Percentiles rank a stretch among this genome's conserved stretches.
These are phyloP conservation scores for Saccostrea glomerata DNA, from an alignment of 1,140 invertebrate genomes.

Conservation along the genomic window DNA sequence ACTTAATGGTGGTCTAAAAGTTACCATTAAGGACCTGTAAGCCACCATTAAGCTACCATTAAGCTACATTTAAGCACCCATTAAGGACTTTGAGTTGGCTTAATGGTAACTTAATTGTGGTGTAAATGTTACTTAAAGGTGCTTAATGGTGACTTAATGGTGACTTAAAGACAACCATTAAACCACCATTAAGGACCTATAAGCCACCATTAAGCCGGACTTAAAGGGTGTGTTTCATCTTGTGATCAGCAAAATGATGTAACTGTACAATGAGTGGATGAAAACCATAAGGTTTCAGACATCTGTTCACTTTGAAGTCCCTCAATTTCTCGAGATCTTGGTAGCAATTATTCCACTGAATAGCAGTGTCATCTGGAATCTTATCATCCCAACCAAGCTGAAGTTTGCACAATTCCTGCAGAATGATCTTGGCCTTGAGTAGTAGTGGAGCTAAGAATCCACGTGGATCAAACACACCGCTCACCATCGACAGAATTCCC, in stretches of 20 bases:
- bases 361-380: conserved; percentile 2
- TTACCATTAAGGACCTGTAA: too few species aligned
- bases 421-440: conserved; percentile 17
- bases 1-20: too few species aligned
- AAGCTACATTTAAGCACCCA: too few species aligned
- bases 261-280: conserved; percentile 49
- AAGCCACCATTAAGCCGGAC: too few species aligned
- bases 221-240: too few species aligned
- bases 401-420: conserved; percentile 26
- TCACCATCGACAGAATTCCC: conserved; percentile 47
- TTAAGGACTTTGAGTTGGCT: too few species aligned
- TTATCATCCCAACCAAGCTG: conserved; percentile 28
- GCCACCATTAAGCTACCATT: too few species aligned
- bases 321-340: conserved; percentile 28
- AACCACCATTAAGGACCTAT: too few species aligned
- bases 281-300: conserved; percentile 47
- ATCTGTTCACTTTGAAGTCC: conserved; percentile 33
- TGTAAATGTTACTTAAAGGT: too few species aligned
- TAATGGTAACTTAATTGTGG: too few species aligned
- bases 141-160: too few species aligned
- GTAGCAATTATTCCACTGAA: conserved; percentile 34
- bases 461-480: conserved; percentile 42
- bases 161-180: too few species aligned
- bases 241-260: conserved; percentile 67
- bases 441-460: conserved; percentile 45